Conservation (phyloP, 2,888 invertebrate species). For the Drosophila neonasuta region DNA sequence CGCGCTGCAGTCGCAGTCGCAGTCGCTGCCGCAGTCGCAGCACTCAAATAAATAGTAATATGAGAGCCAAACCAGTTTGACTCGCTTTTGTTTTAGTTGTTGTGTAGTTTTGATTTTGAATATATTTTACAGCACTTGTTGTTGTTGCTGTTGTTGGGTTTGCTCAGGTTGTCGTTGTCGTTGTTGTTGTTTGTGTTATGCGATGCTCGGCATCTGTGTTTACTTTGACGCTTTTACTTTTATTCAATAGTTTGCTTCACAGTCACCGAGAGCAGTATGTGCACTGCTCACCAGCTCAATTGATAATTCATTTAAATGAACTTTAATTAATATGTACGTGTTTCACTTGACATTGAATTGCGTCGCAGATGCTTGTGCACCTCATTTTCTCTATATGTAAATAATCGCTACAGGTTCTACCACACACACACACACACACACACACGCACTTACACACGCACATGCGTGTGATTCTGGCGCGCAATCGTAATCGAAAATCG, state of each 20-base stretch:
- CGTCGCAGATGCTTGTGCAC: not conserved
- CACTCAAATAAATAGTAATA: slow-evolving; percentile 41
- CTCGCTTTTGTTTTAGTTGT: slow-evolving; percentile 29
- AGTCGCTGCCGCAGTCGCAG: slow-evolving; percentile 7
- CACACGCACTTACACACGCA: not conserved
- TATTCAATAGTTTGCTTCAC: slow-evolving; percentile 8
- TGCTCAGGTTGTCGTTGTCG: not conserved
- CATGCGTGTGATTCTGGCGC: slow-evolving; percentile 10
- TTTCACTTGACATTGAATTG: slow-evolving; percentile 9
- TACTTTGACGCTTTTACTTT: slow-evolving; percentile 25
- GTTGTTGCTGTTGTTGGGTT: slow-evolving; percentile 6
- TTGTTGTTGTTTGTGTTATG: not conserved
- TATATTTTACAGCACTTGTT: slow-evolving; percentile 18
- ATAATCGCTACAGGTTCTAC: slow-evolving; percentile 29
- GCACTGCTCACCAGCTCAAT: not conserved
- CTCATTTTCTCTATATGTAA: not conserved
- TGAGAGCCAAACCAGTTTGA: slow-evolving; percentile 60
- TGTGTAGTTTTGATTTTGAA: slow-evolving; percentile 28
- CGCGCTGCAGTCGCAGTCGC: slow-evolving; percentile 7
- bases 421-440: slow-evolving; percentile 3
- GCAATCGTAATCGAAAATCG: slow-evolving; percentile 23
- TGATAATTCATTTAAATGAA: not conserved
- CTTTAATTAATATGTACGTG: slow-evolving; percentile 4
- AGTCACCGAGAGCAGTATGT: not conserved
- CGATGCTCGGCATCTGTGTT: slow-evolving; percentile 7